Conservation (phyloP, 2,113 vertebrate species). For the Origma solitaria region DNA sequence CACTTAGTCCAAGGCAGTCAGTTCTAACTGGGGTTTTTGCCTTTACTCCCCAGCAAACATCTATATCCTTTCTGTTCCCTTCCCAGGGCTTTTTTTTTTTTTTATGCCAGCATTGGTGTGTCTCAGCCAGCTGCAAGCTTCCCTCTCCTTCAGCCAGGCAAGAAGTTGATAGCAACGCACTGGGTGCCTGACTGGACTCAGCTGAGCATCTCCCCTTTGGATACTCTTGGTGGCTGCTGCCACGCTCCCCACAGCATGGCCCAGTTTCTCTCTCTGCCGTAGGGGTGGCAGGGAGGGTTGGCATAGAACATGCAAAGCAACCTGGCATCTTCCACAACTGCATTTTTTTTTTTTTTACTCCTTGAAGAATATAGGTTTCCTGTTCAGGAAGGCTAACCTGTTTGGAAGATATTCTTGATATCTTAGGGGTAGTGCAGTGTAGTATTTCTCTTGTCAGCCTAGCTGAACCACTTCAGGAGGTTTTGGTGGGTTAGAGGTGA, state of each 20-base stretch:
- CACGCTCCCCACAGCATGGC: rapidly evolving
- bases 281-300: neutral
- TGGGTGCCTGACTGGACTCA: neutral
- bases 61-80: neutral
- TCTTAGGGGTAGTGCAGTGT: neutral
- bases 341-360: neutral
- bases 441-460: neutral
- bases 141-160: neutral
- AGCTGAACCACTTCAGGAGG: neutral
- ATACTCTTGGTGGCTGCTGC: neutral
- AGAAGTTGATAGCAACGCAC: neutral
- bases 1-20: neutral
- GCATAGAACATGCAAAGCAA: neutral
- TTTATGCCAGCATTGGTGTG: neutral
- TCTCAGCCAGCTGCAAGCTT: neutral
- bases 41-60: neutral
- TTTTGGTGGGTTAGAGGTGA: neutral
- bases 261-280: neutral
- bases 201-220: neutral
- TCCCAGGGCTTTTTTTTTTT: neutral
- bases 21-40: neutral
- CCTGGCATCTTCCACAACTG: neutral
- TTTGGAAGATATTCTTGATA: neutral
- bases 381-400: neutral
- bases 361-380: neutral